Evolutionary conservation across 2,113 vertebrate species (phyloP).

Genomic region (Opisthocomus hoazin): DNA sequence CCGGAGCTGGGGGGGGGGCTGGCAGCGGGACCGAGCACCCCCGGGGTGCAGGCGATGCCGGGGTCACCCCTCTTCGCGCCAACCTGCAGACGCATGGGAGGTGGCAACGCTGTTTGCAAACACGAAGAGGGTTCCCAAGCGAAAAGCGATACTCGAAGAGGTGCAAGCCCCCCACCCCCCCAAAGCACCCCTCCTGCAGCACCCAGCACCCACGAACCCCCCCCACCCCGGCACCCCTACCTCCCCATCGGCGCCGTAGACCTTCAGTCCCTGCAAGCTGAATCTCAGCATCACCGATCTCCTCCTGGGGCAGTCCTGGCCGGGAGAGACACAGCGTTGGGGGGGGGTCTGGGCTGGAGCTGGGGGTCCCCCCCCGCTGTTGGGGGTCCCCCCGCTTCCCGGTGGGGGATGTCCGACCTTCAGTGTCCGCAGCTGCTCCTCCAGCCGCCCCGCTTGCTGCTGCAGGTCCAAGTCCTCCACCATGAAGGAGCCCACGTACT

Average conservation of each 20-base stretch:
- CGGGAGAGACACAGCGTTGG: neutral
- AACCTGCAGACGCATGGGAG: no score
- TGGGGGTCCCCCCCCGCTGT: neutral
- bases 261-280: slow-evolving; percentile 89
- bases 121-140: neutral
- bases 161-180: neutral
- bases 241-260: slow-evolving; percentile 86
- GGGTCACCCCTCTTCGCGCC: neutral
- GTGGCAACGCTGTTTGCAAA: neutral
- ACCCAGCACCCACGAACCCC: neutral
- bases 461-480: slow-evolving; percentile 83
- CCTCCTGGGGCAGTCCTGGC: slow-evolving; percentile 77
- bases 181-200: neutral
- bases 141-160: neutral
- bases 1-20: no score
- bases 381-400: neutral
- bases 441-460: slow-evolving; percentile 76
- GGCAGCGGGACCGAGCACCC: neutral
- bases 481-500: slow-evolving; percentile 91
- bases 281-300: slow-evolving; percentile 83
- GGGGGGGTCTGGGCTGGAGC: no score
- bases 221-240: slow-evolving; percentile 55
- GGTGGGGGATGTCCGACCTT: slow-evolving; percentile 65
- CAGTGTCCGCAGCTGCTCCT: slow-evolving; percentile 78
- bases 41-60: no score